Conservation (phyloP, 2,888 invertebrate genomes). For the Lydus trimaculatus region DNA sequence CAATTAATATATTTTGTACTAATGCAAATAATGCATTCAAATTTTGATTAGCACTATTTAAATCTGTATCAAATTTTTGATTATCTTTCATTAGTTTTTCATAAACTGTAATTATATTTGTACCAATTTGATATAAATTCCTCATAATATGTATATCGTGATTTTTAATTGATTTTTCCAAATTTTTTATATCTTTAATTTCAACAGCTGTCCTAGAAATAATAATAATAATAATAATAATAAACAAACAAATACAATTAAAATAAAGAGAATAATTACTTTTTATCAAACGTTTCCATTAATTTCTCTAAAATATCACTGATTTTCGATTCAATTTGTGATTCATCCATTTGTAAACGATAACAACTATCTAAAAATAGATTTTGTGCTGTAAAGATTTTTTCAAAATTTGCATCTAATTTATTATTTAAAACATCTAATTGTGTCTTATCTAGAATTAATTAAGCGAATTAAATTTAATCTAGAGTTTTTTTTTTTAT, state of each 20-base stretch:
- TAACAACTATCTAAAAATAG: conserved; percentile 72
- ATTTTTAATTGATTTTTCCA: conserved; percentile 63
- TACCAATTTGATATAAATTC: conserved; percentile 49
- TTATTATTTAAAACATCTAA: conserved; percentile 49
- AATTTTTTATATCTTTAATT: conserved; percentile 65
- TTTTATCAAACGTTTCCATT: conserved; percentile 69
- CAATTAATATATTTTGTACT: conserved; percentile 34
- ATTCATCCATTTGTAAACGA: conserved; percentile 70
- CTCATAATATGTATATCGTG: conserved; percentile 55
- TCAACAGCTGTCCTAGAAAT: conserved; percentile 64
- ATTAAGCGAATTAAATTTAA: neutral
- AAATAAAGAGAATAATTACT: conserved; percentile 59
- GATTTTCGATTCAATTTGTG: conserved; percentile 66
- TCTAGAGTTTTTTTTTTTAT: conserved; percentile 12
- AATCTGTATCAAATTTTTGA: conserved; percentile 43
- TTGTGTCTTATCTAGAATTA: conserved; percentile 37
- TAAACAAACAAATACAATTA: neutral
- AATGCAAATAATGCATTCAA: conserved; percentile 40
- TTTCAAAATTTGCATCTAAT: conserved; percentile 64
- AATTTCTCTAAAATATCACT: conserved; percentile 69
- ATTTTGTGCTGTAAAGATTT: conserved; percentile 68
- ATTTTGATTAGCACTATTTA: conserved; percentile 37
- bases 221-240: neutral
- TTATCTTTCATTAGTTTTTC: conserved; percentile 49
- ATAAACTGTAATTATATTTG: conserved; percentile 47